Percentiles rank a stretch among this genome's conserved stretches.
These are phyloP conservation scores for Spheniscus mendiculus DNA, from an alignment of 2,113 vertebrate genomes.

Conservation along the genomic window DNA sequence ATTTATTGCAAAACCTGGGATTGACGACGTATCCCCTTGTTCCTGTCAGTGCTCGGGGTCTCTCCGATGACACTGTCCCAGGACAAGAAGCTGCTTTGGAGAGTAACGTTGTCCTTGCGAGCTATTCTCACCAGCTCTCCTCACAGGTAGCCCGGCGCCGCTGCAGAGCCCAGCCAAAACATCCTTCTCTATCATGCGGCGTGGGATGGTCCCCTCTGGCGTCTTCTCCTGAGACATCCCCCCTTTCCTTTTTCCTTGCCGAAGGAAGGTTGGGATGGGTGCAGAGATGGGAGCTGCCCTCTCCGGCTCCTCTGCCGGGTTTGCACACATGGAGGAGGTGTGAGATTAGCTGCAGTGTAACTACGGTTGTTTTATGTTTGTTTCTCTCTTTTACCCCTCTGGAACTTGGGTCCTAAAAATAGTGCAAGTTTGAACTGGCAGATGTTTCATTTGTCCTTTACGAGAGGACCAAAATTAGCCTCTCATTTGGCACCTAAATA, in stretches of 20 bases:
- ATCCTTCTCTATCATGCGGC: fast-evolving
- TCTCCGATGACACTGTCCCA: fast-evolving
- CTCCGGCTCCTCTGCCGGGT: not conserved
- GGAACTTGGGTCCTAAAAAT: conserved; percentile 72
- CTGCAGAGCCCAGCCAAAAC: too few relatives aligned
- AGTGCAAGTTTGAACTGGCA: conserved; percentile 73
- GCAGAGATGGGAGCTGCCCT: not conserved
- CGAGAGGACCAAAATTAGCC: conserved; percentile 74
- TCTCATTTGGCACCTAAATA: conserved; percentile 78
- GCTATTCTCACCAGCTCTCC: not conserved
- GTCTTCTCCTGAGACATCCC: not conserved
- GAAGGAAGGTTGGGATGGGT: not conserved
- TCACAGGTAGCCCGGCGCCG: not conserved
- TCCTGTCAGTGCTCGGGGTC: not conserved
- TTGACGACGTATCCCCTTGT: too few relatives aligned
- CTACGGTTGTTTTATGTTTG: not conserved
- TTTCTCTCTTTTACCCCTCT: conserved; percentile 34
- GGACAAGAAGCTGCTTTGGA: not conserved
- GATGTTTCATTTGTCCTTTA: conserved; percentile 77
- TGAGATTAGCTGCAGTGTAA: not conserved
- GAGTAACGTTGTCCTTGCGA: fast-evolving
- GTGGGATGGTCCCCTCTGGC: not conserved
- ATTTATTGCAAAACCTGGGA: not conserved
- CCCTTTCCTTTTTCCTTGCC: not conserved
- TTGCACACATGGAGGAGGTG: not conserved